These are phyloP conservation scores for Panonychus citri DNA, from an alignment of 1,140 invertebrate species.

Conservation along the genomic window DNA sequence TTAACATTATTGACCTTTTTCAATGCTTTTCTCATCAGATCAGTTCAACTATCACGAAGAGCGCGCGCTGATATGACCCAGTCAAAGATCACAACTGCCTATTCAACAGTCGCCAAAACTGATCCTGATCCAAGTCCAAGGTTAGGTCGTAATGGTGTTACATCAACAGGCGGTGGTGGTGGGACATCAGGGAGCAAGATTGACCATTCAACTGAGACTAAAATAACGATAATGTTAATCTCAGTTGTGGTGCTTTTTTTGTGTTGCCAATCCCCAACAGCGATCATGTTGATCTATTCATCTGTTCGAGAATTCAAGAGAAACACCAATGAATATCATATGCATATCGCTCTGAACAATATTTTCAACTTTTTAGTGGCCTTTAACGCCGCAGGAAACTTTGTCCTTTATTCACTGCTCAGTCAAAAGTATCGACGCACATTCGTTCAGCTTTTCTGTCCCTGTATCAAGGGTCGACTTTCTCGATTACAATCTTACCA, in stretches of 20 bases:
- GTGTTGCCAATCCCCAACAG: constrained; percentile 42
- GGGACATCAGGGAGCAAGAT: neutral
- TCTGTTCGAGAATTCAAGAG: constrained; percentile 23
- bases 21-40: constrained; percentile 41
- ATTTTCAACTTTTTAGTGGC: constrained; percentile 44
- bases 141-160: neutral
- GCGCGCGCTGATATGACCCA: constrained; percentile 30
- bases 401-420: constrained; percentile 49
- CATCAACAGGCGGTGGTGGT: neutral
- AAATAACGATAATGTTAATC: constrained; percentile 48
- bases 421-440: constrained; percentile 49
- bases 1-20: constrained; percentile 40
- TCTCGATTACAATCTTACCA: neutral
- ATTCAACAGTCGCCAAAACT: neutral
- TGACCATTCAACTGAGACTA: constrained; percentile 30
- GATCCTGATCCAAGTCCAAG: neutral
- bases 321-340: constrained; percentile 20
- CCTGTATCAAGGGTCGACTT: constrained; percentile 17
- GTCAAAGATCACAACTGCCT: neutral
- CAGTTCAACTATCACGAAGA: constrained; percentile 34
- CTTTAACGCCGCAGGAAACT: constrained; percentile 44
- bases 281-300: constrained; percentile 29
- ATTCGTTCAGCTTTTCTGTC: constrained; percentile 36
- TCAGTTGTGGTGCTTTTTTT: constrained; percentile 47
- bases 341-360: constrained; percentile 35